Evolutionary conservation across 2,797 vertebrate genomes (phyloP), one percentile per base, ranked within the genome.

Genomic region (Chelon auratus): DNA sequence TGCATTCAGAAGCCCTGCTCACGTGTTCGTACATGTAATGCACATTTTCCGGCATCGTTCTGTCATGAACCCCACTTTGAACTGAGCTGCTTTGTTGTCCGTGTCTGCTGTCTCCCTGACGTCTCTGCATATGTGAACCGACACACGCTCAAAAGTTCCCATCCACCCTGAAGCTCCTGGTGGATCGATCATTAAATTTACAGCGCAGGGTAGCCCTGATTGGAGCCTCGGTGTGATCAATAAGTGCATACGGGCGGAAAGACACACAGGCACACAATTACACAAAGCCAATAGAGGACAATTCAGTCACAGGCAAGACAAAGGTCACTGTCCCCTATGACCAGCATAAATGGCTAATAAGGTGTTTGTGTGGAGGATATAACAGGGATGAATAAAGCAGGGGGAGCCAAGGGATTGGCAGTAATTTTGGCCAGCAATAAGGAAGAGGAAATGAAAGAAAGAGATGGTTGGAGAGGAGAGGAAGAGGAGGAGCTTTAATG

Each of bases 201-300:
- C 73, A 64, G 78, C 65, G 58, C 68, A 59, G 74, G 75, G 65
- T 86, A 62, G 89, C 71, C 74, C 77, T 77, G 80, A 84, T 85
- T 87, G 79, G 71, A 86, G 68, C 80, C 71, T 83, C 66, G 55
- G 80, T 85, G 36, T 74, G 77, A 87, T 92, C 88, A 87, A 82
- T 89, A 65, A 24, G 36, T 39, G 61, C 50, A 56, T 80, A 80
- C 79, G 68, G 66, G 9, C 56, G 69, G 17, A 56, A 66, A 62
- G 18, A 77, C 52, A 57, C 30, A 45, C n/a, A 47, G 45, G 26
- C 52, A 75, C n/a, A 51, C 18, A 62, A 20, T 47, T 40, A 52
- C 36, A 60, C 6, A 55, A 55, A 58, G 14, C 51, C 30, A 66
- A 1, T 37, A 22, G 39, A 78, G 72, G 72, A 73, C 75, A 77